Percentiles rank a stretch among this genome's conserved stretches.
Conservation (phyloP, 2,113 vertebrate species). For the Hemicordylus capensis region DNA sequence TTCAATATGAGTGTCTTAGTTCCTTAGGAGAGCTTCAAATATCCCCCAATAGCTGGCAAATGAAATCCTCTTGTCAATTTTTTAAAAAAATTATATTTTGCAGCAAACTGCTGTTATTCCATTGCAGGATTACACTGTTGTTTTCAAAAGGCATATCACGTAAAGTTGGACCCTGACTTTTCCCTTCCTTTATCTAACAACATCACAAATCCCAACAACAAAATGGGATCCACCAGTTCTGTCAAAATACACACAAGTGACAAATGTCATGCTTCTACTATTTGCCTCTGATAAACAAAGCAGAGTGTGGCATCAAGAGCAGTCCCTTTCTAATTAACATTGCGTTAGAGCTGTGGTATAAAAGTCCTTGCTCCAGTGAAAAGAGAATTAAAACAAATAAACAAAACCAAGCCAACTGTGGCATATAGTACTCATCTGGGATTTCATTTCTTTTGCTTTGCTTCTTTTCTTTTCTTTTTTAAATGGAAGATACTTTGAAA, state of each 20-base stretch:
- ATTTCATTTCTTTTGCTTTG: not conserved
- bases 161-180: not conserved
- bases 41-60: no score
- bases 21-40: no score
- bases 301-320: not conserved
- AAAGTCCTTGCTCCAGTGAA: constrained; percentile 9
- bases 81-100: no score
- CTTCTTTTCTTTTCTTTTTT: not conserved
- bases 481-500: constrained; percentile 1
- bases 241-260: not conserved
- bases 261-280: not conserved
- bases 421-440: not conserved
- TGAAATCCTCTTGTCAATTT: no score
- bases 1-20: no score
- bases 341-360: constrained; percentile 4
- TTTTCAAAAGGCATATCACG: not conserved
- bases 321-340: constrained; percentile 17
- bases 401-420: constrained; percentile 8
- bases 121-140: not conserved
- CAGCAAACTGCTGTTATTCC: no score
- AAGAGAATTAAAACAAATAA: constrained; percentile 21
- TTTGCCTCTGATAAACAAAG: constrained; percentile 30
- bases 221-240: not conserved
- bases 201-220: not conserved
- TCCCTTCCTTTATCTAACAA: not conserved